These are phyloP conservation scores for Buteo buteo DNA, from an alignment of 2,113 vertebrate species.

Conservation along the genomic window DNA sequence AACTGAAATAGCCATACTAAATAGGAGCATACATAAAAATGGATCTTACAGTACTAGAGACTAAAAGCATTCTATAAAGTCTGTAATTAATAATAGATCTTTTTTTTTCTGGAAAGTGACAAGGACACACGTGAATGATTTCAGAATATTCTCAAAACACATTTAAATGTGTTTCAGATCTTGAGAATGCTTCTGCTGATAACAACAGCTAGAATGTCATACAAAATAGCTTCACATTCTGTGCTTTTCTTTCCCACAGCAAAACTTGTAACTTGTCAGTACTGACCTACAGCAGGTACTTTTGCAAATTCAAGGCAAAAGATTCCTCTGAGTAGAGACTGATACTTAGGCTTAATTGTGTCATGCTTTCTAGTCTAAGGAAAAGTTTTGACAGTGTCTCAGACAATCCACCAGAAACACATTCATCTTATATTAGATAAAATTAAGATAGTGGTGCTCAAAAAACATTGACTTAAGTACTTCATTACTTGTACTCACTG, in stretches of 20 bases:
- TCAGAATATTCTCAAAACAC: not conserved
- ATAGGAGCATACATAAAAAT: not conserved
- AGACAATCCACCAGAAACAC: not conserved
- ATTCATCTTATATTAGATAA: not conserved
- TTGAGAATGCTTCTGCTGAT: not conserved
- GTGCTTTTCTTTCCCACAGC: not conserved
- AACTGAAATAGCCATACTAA: not conserved
- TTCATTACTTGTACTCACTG: not conserved
- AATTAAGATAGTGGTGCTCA: not conserved
- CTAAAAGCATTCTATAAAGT: not conserved
- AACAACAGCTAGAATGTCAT: not conserved
- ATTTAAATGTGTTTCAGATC: not conserved
- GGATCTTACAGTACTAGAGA: not conserved
- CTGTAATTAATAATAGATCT: not conserved
- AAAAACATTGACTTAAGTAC: not conserved
- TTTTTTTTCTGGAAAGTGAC: not conserved
- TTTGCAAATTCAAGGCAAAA: not conserved
- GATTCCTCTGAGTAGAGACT: not conserved
- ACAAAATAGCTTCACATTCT: not conserved
- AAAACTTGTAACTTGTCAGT: not conserved
- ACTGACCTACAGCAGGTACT: not conserved
- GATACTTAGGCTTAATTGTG: not conserved
- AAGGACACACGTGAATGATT: not conserved
- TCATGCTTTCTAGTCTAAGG: not conserved
- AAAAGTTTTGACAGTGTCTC: not conserved